phyloP scores from a whole-genome alignment of 2,888 invertebrate genomes.

The Coelogynopora nodosa region DNA sequence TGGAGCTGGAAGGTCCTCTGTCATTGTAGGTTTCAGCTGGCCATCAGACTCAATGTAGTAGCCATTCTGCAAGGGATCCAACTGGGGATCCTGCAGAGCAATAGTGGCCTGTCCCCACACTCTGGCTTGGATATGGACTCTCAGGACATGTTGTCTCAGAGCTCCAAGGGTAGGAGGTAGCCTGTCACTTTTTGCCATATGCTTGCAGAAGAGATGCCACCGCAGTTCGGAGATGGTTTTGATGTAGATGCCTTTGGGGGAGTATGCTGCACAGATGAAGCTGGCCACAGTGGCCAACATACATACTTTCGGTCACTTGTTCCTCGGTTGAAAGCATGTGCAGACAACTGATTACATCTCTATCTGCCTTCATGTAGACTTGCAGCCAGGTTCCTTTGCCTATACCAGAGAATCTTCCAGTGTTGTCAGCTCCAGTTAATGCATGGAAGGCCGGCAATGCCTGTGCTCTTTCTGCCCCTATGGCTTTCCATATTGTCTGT shows the following conservation, averaged over 20 bases:
- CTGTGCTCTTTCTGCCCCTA: conserved; percentile 6
- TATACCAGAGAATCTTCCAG: conserved; percentile 42
- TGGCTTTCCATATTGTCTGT: background rate
- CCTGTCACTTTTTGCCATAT: conserved; percentile 18
- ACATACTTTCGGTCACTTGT: background rate
- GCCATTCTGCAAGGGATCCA: conserved; percentile 38
- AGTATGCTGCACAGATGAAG: conserved; percentile 38
- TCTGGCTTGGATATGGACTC: conserved; percentile 36
- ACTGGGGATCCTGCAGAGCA: conserved; percentile 31
- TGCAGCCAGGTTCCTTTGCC: conserved; percentile 44
- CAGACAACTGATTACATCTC: background rate
- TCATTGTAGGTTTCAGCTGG: conserved; percentile 36
- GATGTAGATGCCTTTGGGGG: conserved; percentile 39
- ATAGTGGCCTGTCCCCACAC: background rate
- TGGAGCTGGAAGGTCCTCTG: conserved; percentile 39
- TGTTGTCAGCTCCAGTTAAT: conserved; percentile 43
- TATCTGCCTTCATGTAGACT: background rate
- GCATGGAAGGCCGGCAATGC: conserved; percentile 32
- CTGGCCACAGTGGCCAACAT: background rate
- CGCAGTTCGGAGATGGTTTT: conserved; percentile 38
- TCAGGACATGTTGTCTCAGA: conserved; percentile 36
- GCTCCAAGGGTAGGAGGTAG: conserved; percentile 42
- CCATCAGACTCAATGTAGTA: conserved; percentile 37
- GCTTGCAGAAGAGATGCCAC: conserved; percentile 44
- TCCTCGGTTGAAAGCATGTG: background rate